Evolutionary conservation across 2,888 invertebrate genomes (phyloP), one percentile per base, ranked within the genome.

Genomic region (Maniola hyperantus): DNA sequence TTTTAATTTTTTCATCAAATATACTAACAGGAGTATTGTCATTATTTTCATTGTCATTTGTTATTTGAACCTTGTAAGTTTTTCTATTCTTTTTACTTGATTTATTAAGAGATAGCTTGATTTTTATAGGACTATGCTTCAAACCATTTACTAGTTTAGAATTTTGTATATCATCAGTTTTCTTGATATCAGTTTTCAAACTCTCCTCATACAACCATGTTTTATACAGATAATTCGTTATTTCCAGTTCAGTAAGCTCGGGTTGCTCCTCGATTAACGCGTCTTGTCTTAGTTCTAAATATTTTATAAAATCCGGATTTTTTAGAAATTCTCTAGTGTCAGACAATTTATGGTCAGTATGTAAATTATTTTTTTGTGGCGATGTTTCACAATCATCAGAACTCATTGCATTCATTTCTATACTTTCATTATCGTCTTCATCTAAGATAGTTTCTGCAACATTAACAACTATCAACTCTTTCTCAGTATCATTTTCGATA

Each of bases 251-350:
- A 0, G 87, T 83, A 6, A 93, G 79, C 60, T 93, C 87, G 5
- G 94, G 93, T 75, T 94, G 85, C 74, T 93, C 89, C 51, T 93
- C 92, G 68, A 92, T 83, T n/a, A 93, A 72, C n/a, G 84, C 78
- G 71, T 94, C 93, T 76, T 89, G 91, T 71, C 87, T 85, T 7
- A 93, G 71, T 69, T 93, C 91, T 48, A 91, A 79, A 78, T 93
- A 94, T 70, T 93, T 83, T 8, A 93, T 77, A 71, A 94, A 94
- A 53, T 92, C 91, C 0, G 87, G 83, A 67, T 91, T 82, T 10
- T 84, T 78, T 54, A 80, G 57, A 2, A 76, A 70, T 42, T 78
- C 78, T 65, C 76, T 78, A 6, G 11, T 10, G 18, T 60, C 60
- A 34, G 62, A 26, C 15, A 51, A 42, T 62, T 62, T 42, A 44